These are phyloP conservation scores for Atta cephalotes DNA, from an alignment of 1,140 invertebrate genomes.

Conservation along the genomic window DNA sequence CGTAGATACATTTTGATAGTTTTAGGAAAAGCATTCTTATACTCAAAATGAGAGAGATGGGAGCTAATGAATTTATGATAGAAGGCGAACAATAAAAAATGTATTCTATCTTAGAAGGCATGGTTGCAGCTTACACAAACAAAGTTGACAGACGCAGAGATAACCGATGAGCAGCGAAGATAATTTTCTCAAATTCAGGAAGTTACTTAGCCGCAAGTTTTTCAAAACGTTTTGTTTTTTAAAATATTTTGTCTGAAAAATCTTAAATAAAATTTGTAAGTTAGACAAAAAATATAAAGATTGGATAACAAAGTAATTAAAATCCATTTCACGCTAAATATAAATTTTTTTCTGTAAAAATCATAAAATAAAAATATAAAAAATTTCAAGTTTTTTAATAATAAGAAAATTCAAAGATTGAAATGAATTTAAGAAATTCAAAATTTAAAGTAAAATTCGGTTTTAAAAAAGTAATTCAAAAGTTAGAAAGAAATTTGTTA, in stretches of 20 bases:
- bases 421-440: background rate
- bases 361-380: background rate
- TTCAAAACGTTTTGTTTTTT: background rate
- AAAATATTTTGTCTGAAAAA: background rate
- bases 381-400: background rate
- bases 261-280: background rate
- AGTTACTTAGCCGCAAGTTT: slow-evolving; percentile 16
- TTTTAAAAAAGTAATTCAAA: no score
- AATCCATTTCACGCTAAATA: background rate
- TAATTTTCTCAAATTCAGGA: slow-evolving; percentile 14
- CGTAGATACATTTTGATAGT: slow-evolving; percentile 6
- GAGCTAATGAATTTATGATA: slow-evolving; percentile 12
- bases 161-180: slow-evolving; percentile 19
- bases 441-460: background rate
- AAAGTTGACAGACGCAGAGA: slow-evolving; percentile 42
- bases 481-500: no score
- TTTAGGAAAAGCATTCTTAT: slow-evolving; percentile 18
- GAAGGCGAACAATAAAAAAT: slow-evolving; percentile 49
- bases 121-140: slow-evolving; percentile 53
- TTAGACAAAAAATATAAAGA: background rate
- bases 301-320: background rate
- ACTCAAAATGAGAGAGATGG: background rate
- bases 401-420: background rate
- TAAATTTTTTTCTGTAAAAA: background rate
- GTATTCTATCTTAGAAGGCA: slow-evolving; percentile 48